These are phyloP conservation scores for Leucoma salicis DNA, from an alignment of 2,888 invertebrate species.

Conservation along the genomic window DNA sequence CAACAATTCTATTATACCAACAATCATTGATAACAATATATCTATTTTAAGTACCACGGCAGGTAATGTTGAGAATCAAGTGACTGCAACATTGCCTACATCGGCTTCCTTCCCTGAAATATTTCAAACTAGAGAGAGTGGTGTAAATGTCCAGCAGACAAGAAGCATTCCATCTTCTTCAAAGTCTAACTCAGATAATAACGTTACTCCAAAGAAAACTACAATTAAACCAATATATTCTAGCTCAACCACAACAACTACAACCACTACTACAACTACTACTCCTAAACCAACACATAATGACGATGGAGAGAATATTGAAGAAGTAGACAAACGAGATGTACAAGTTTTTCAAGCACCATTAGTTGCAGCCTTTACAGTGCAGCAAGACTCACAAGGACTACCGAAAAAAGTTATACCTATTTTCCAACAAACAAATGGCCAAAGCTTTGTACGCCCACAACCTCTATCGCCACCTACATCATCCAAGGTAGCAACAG, in stretches of 20 bases:
- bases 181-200: constrained; percentile 42
- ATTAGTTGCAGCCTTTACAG: constrained; percentile 91
- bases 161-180: constrained; percentile 60
- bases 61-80: constrained; percentile 74
- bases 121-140: constrained; percentile 64
- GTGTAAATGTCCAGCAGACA: constrained; percentile 60
- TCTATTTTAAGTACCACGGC: constrained; percentile 70
- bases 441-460: constrained; percentile 33
- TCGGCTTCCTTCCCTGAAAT: constrained; percentile 66
- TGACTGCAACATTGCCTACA: constrained; percentile 61
- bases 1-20: constrained; percentile 56
- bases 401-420: constrained; percentile 91
- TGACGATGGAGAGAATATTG: constrained; percentile 85
- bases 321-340: constrained; percentile 85
- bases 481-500: constrained; percentile 35
- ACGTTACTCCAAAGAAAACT: constrained; percentile 41
- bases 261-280: constrained; percentile 83
- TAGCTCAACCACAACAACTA: constrained; percentile 71
- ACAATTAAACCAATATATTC: constrained; percentile 41
- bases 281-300: constrained; percentile 86
- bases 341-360: constrained; percentile 92
- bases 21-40: constrained; percentile 61
- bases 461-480: constrained; percentile 31
- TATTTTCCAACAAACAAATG: constrained; percentile 80
- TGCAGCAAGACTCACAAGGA: constrained; percentile 90